Conservation (phyloP, 1,140 invertebrate genomes). For the Pogonomyrmex californicus region DNA sequence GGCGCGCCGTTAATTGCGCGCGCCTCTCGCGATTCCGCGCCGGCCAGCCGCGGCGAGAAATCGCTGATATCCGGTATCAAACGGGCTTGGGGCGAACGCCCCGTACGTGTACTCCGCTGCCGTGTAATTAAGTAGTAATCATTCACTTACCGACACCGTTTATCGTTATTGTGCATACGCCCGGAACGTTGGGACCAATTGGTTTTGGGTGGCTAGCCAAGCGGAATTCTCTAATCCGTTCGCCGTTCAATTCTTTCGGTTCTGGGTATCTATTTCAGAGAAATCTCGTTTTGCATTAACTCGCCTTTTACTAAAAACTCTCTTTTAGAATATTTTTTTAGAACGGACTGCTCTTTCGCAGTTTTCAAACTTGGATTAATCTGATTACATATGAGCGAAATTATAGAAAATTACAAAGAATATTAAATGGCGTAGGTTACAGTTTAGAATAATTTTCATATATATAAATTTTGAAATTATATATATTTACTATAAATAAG, state of each 20-base stretch:
- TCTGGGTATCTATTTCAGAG: not conserved
- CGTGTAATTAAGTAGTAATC: constrained; percentile 71
- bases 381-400: not conserved
- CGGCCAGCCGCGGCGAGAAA: constrained; percentile 57
- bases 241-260: not conserved
- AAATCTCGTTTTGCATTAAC: not conserved
- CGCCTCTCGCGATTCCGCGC: constrained; percentile 44
- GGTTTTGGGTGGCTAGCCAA: constrained; percentile 41
- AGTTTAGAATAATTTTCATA: not conserved
- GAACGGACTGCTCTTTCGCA: not conserved
- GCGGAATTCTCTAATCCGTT: not conserved
- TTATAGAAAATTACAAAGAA: not conserved
- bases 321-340: not conserved
- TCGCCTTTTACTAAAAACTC: not conserved
- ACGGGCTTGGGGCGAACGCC: constrained; percentile 9
- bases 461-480: not conserved
- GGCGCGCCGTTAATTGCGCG: constrained; percentile 41
- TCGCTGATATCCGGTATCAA: constrained; percentile 69
- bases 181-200: constrained; percentile 22
- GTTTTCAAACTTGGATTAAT: not conserved
- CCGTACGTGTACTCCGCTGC: not conserved
- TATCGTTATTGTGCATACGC: constrained; percentile 15
- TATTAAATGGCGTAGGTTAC: constrained; percentile 6
- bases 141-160: constrained; percentile 56
- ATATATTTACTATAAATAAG: constrained; percentile 3